These are phyloP conservation scores for Ia io DNA, from an alignment of 2,113 vertebrate genomes.

Conservation along the genomic window DNA sequence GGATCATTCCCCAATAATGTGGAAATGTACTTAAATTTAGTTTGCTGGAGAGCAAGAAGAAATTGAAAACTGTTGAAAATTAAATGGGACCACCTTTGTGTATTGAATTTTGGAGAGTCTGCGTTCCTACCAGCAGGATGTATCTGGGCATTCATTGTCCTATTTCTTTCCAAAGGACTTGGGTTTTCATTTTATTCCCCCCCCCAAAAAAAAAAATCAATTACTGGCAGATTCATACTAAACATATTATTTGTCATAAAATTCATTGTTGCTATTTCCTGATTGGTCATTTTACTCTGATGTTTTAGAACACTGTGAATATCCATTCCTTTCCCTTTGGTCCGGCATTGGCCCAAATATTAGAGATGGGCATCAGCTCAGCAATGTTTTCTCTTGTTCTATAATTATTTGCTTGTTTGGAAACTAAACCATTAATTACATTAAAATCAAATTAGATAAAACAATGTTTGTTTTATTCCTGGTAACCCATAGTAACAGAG, in stretches of 20 bases:
- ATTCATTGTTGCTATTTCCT: neutral
- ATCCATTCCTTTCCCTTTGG: neutral
- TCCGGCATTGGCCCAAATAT: neutral
- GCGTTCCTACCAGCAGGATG: neutral
- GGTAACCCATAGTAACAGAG: neutral
- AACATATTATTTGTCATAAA: neutral
- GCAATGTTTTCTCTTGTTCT: slow-evolving; percentile 17
- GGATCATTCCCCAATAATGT: neutral
- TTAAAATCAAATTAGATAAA: slow-evolving; percentile 45
- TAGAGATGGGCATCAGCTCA: neutral
- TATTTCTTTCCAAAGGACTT: neutral
- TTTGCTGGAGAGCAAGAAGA: neutral
- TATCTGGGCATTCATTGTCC: neutral
- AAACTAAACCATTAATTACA: slow-evolving; percentile 39
- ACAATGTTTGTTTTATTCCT: slow-evolving; percentile 19
- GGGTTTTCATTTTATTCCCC: neutral
- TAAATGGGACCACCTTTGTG: neutral
- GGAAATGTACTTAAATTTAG: neutral
- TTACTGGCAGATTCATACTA: neutral
- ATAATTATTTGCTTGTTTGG: slow-evolving; percentile 47
- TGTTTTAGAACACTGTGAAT: neutral
- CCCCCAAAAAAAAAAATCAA: neutral
- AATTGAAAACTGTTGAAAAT: neutral
- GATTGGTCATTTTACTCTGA: neutral
- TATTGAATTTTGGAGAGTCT: neutral